Evolutionary conservation across 2,113 vertebrate species (phyloP), one percentile per base, ranked within the genome.

Genomic region (Seriola dumerili): DNA sequence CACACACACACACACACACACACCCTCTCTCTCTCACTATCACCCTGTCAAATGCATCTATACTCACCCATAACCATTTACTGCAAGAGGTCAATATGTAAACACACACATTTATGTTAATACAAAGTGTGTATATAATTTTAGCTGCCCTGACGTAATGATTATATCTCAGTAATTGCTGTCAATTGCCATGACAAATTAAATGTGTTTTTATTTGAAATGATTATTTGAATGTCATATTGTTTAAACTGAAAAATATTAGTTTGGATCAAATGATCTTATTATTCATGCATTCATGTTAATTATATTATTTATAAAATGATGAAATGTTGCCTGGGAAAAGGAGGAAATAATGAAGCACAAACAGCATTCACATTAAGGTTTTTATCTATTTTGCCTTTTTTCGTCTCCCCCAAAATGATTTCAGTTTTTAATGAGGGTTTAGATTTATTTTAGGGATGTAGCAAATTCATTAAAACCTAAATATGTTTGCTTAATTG

Each of bases 1-100:
- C 25, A 25, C 25, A 25, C 29, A 2, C 29, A 29, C 29, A 29
- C 29, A 29, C 29, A 29, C 29, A 29, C 29, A 29, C 29, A 36
- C 34, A 4, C 34, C 4, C 34, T 6, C 46, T 19, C 46, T 61
- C 63, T 63, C 58, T 48, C 62, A 61, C 64, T n/a, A 8, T 34
- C 32, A 5, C 67, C 64, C 66, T 40, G 77, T 78, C 82, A 76
- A 13, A 70, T 16, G 42, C 61, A 81, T 11, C 2, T 23, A 84
- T 13, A 21, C 81, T 81, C 74, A 62, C 29, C 50, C 78, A 62
- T 61, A 84, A 73, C 19, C 55, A 52, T 80, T 80, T 72, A 76
- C 66, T 85, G 80, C 76, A 40, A 34, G 69, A 81, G 61, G 69
- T 86, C 62, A 81, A 78, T 36, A 74, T 77, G 80, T 59, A 29